These are phyloP conservation scores for Ceratotherium simum DNA, from an alignment of 2,113 vertebrate species.

Conservation along the genomic window DNA sequence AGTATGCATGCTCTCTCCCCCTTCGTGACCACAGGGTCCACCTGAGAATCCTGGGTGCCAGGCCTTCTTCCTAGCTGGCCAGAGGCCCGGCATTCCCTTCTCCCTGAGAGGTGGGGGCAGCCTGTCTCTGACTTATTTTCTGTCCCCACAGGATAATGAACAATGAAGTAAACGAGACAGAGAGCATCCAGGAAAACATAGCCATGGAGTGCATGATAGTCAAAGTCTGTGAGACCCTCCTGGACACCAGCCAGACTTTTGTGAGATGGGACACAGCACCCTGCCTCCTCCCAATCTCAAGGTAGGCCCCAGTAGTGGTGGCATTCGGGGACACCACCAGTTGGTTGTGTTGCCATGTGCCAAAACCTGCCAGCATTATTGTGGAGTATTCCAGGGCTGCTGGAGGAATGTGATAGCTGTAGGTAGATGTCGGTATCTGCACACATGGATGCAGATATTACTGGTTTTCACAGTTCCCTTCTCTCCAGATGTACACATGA, in stretches of 20 bases:
- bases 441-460: background rate
- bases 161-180: constrained; percentile 97
- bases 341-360: background rate
- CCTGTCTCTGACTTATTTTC: background rate
- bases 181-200: constrained; percentile 96
- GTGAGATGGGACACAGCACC: constrained; percentile 93
- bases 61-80: background rate
- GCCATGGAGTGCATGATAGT: constrained; percentile 98
- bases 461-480: background rate
- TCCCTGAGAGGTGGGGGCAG: no score
- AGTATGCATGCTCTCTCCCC: accelerated
- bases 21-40: background rate
- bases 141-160: constrained; percentile 94
- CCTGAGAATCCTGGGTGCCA: accelerated
- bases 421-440: background rate
- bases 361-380: background rate
- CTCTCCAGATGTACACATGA: accelerated
- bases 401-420: background rate
- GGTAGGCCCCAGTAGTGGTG: accelerated
- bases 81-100: accelerated
- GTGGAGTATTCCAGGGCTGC: accelerated
- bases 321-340: accelerated
- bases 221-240: constrained; percentile 97
- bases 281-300: accelerated
- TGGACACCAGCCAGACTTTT: constrained; percentile 99